Percentiles rank a stretch among this genome's conserved stretches.
Conservation (phyloP, 2,888 invertebrate genomes). For the Caenorhabditis parvicauda region DNA sequence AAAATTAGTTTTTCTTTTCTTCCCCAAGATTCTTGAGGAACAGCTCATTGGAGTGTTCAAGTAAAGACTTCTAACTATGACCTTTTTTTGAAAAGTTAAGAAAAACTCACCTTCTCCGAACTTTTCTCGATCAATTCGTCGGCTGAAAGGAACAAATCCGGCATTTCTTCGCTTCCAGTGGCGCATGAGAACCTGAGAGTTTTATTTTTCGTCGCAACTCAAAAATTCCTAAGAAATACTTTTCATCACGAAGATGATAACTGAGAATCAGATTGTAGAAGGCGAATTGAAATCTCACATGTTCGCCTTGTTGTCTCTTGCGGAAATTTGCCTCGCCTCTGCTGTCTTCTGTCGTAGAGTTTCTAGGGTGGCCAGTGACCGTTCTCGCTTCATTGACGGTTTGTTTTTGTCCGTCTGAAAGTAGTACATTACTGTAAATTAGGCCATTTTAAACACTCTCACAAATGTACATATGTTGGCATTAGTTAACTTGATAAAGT, state of each 20-base stretch:
- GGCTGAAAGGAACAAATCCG: conserved; percentile 88
- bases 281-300: conserved; percentile 28
- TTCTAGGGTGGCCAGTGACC: conserved; percentile 56
- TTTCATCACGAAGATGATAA: too few relatives aligned
- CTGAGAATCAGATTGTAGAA: too few relatives aligned
- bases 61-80: too few relatives aligned
- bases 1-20: conserved; percentile 14
- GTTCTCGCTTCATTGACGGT: conserved; percentile 55
- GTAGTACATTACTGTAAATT: too few relatives aligned
- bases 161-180: conserved; percentile 73
- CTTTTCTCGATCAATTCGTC: conserved; percentile 66
- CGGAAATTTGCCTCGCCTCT: conserved; percentile 48
- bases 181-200: conserved; percentile 48
- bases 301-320: conserved; percentile 29
- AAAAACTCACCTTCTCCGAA: neutral
- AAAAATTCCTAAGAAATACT: too few relatives aligned
- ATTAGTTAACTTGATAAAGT: too few relatives aligned
- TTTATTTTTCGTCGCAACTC: conserved; percentile 4
- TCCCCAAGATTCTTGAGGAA: too few relatives aligned
- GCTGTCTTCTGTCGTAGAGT: conserved; percentile 43
- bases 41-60: too few relatives aligned
- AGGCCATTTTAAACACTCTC: too few relatives aligned
- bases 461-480: too few relatives aligned
- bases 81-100: neutral
- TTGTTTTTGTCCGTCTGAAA: too few relatives aligned